Evolutionary conservation across 23 tunicate genomes (phyloP), one percentile per base, ranked within the genome.

Genomic region (Diplosoma virens): DNA sequence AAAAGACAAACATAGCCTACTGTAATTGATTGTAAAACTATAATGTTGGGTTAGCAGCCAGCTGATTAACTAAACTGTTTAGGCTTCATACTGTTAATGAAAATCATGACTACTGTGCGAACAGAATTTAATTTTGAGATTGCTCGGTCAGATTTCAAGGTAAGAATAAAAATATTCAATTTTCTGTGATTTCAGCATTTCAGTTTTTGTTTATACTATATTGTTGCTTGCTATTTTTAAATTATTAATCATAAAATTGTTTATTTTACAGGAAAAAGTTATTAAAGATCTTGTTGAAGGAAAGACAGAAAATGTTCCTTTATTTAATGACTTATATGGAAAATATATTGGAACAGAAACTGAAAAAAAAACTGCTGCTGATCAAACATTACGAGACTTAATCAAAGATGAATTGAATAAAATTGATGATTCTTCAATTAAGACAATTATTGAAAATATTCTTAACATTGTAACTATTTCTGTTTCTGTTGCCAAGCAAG

Each of bases 341-440:
- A 79, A 59, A 23, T 86, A 78, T 30, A 28, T 79, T 33, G 99
- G 99, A 1, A 28, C 93, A 0, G 99, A 95, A 25, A 66, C 72
- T n/a, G 99, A 95, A 29, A 86, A 82, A 53, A 74, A 78, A 47
- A 75, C 93, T 1, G 99, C 87, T 6, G 66, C 89, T 0, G 99
- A 95, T 48, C 99, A 95, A 71, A 71, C 86, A 3, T 60, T 95
- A 5, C 59, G 87, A 20, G 85, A 71, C 55, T 56, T 75, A 17
- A 50, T 86, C 7, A 76, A 65, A 58, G 84, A 81, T 3, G 77
- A 67, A 69, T 31, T 86, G 0, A 68, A 79, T 22, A 24, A 32
- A 20, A 32, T 77, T 0, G 46, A 28, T 29, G 35, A 47, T 0
- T 17, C 68, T 3, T 17, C 22, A 3, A 6, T 37, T 0, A 2